Evolutionary conservation across 2,797 vertebrate genomes (phyloP).

Genomic region (Schizothorax lantsangensis): DNA sequence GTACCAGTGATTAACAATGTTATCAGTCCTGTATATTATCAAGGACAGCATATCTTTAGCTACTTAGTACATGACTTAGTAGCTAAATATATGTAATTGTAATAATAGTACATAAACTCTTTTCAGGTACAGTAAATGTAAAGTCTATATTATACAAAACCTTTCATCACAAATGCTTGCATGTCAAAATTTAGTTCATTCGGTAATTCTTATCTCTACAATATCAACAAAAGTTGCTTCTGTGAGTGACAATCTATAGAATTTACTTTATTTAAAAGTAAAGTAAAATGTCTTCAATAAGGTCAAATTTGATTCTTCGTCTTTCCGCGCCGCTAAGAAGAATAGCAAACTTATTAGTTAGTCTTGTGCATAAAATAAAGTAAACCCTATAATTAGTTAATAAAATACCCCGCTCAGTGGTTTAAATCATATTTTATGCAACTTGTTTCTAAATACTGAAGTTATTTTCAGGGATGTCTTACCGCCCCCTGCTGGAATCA

Average conservation of each 20-base stretch:
- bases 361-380: neutral
- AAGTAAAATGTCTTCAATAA: neutral
- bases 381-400: neutral
- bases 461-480: neutral
- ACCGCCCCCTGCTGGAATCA: conserved; percentile 18
- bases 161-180: neutral
- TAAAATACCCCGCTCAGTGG: neutral
- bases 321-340: neutral
- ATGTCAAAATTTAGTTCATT: neutral
- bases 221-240: neutral
- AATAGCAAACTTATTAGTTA: neutral
- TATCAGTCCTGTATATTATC: neutral
- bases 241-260: too few species aligned
- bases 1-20: neutral
- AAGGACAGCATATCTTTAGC: neutral
- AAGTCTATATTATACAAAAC: neutral
- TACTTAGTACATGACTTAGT: too few species aligned
- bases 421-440: neutral
- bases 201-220: neutral
- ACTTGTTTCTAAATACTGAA: neutral
- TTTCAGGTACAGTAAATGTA: neutral
- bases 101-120: neutral
- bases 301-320: neutral
- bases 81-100: too few species aligned
- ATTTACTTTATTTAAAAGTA: neutral